These are phyloP conservation scores for Macrochelys suwanniensis DNA, from an alignment of 2,797 vertebrate species.

Conservation along the genomic window DNA sequence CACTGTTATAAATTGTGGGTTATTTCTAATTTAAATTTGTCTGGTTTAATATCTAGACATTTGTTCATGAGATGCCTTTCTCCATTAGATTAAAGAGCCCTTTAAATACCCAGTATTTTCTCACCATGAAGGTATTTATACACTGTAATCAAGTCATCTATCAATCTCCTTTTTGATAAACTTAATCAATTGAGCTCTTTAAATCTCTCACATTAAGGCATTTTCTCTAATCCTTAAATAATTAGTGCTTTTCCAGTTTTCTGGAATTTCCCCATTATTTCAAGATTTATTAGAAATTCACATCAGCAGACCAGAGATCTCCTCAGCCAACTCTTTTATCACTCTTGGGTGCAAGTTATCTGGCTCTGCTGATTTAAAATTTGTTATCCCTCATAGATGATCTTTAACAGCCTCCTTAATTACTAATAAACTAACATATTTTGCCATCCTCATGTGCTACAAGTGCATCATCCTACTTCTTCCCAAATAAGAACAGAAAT, in stretches of 20 bases:
- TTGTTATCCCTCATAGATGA: not conserved
- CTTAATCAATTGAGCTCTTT: slow-evolving; percentile 44
- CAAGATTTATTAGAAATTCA: not conserved
- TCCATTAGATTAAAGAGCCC: not conserved
- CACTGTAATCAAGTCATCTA: slow-evolving; percentile 53
- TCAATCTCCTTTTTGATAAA: slow-evolving; percentile 50
- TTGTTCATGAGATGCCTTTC: not conserved
- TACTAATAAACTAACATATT: not conserved
- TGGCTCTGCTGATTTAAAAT: not conserved
- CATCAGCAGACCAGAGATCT: not conserved
- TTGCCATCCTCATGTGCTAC: not conserved
- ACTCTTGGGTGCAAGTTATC: not conserved
- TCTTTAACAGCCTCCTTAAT: not conserved
- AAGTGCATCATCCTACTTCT: not conserved
- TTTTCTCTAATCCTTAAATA: slow-evolving; percentile 31
- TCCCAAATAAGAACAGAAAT: not conserved
- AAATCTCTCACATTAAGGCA: not conserved
- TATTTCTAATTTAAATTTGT: not conserved
- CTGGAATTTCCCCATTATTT: not conserved
- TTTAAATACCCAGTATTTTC: not conserved
- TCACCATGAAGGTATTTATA: slow-evolving; percentile 56
- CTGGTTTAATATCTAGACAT: not conserved
- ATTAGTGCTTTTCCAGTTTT: not conserved
- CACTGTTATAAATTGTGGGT: not conserved
- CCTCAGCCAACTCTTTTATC: not conserved